These are phyloP conservation scores for Magallana nippona DNA, from an alignment of 2,888 invertebrate genomes.

Conservation along the genomic window DNA sequence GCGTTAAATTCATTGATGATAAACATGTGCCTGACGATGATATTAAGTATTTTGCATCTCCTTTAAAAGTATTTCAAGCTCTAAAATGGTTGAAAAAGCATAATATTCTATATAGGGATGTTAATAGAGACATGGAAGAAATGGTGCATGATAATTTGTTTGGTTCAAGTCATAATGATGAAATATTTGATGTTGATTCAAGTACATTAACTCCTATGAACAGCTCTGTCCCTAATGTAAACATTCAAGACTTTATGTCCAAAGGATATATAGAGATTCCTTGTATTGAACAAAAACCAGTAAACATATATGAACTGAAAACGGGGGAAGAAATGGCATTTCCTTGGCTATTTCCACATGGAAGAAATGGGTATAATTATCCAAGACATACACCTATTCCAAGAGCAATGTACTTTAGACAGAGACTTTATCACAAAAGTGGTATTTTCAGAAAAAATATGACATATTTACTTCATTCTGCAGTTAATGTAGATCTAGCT, in stretches of 20 bases:
- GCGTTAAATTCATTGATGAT: conserved; percentile 12
- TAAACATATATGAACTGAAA: conserved; percentile 32
- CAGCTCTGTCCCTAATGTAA: conserved; percentile 37
- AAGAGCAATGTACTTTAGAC: conserved; percentile 37
- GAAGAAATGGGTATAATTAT: conserved; percentile 40
- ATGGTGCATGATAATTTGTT: background rate
- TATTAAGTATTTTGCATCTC: background rate
- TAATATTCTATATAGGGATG: conserved; percentile 47
- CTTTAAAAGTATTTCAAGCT: conserved; percentile 35
- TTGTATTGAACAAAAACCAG: conserved; percentile 1
- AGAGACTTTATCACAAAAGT: conserved; percentile 31
- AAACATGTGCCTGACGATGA: background rate
- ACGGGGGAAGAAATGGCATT: conserved; percentile 48
- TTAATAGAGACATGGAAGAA: background rate
- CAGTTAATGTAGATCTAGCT: conserved; percentile 24
- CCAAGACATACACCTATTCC: conserved; percentile 20
- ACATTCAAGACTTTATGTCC: conserved; percentile 32
- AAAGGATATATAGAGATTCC: conserved; percentile 7
- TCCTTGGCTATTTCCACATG: conserved; percentile 44
- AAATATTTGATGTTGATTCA: conserved; percentile 31
- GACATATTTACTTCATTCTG: conserved; percentile 43
- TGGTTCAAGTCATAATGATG: background rate
- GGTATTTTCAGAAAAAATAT: conserved; percentile 41
- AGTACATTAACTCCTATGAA: conserved; percentile 43
- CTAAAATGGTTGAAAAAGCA: conserved; percentile 49